These are phyloP conservation scores for Ranitomeya variabilis DNA, from an alignment of 2,113 vertebrate species.

Conservation along the genomic window DNA sequence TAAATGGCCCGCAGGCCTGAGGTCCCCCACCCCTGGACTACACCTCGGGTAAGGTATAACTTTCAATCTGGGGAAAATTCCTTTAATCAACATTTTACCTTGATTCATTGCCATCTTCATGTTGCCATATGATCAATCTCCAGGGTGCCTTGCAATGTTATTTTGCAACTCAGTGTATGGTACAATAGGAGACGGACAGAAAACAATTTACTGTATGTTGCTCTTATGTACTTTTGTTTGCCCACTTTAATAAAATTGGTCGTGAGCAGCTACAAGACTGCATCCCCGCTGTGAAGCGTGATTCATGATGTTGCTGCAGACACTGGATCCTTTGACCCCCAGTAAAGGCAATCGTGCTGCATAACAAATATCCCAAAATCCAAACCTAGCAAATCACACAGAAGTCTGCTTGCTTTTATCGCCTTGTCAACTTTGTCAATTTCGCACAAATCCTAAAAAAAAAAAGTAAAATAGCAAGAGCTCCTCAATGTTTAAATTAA, in stretches of 20 bases:
- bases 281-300: not conserved
- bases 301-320: conserved; percentile 5
- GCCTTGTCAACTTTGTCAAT: not conserved
- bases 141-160: too few relatives aligned
- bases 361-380: not conserved
- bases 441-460: not conserved
- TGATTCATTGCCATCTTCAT: not conserved
- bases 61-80: too few relatives aligned
- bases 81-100: not conserved
- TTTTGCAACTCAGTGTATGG: not conserved
- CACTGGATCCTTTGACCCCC: not conserved
- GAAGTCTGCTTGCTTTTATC: not conserved
- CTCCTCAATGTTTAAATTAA: too few relatives aligned
- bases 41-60: too few relatives aligned
- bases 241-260: not conserved
- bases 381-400: not conserved
- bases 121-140: not conserved
- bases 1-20: too few relatives aligned
- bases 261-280: not conserved
- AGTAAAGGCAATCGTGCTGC: not conserved
- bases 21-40: too few relatives aligned
- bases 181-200: not conserved
- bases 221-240: not conserved
- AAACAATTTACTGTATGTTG: not conserved
- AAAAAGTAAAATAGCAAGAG: too few relatives aligned